phyloP scores from a whole-genome alignment of 1,140 invertebrate species.

The Scaptomyza montana region DNA sequence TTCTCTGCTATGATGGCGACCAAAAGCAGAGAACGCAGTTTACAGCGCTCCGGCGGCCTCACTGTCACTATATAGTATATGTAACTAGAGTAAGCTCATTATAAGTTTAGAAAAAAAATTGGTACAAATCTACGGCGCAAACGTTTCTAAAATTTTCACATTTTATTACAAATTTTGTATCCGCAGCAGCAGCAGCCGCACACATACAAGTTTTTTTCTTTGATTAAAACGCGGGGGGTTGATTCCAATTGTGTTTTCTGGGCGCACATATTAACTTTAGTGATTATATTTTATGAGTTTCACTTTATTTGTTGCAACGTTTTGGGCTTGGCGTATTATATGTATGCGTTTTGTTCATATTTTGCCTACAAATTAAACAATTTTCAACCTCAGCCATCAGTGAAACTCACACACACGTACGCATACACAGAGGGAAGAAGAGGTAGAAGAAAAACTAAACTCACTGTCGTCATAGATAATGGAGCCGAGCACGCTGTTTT shows the following conservation, averaged over 20 bases:
- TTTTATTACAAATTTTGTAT: slow-evolving; percentile 47
- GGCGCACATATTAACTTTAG: slow-evolving; percentile 37
- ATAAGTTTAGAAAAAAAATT: slow-evolving; percentile 15
- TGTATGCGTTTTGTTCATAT: slow-evolving; percentile 48
- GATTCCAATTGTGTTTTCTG: slow-evolving; percentile 57
- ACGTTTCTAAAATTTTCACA: slow-evolving; percentile 58
- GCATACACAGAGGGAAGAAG: slow-evolving; percentile 50
- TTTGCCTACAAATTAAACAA: slow-evolving; percentile 75
- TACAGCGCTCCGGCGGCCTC: slow-evolving; percentile 46
- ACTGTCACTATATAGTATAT: slow-evolving; percentile 28
- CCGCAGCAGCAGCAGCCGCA: slow-evolving; percentile 35
- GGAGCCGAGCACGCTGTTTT: slow-evolving; percentile 37
- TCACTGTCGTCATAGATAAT: slow-evolving; percentile 76
- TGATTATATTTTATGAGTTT: slow-evolving; percentile 31
- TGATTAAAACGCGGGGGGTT: slow-evolving; percentile 74
- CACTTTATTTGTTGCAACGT: slow-evolving; percentile 12
- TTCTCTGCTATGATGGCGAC: slow-evolving; percentile 73
- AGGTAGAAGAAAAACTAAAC: slow-evolving; percentile 60
- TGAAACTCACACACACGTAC: slow-evolving; percentile 58
- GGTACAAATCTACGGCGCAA: slow-evolving; percentile 5
- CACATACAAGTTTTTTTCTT: slow-evolving; percentile 72
- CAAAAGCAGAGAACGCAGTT: slow-evolving; percentile 75
- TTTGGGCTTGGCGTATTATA: slow-evolving; percentile 28
- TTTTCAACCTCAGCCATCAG: slow-evolving; percentile 64
- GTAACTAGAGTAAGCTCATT: slow-evolving; percentile 31